phyloP scores from a whole-genome alignment of 2,113 vertebrate genomes.

The Epinephelus moara region DNA sequence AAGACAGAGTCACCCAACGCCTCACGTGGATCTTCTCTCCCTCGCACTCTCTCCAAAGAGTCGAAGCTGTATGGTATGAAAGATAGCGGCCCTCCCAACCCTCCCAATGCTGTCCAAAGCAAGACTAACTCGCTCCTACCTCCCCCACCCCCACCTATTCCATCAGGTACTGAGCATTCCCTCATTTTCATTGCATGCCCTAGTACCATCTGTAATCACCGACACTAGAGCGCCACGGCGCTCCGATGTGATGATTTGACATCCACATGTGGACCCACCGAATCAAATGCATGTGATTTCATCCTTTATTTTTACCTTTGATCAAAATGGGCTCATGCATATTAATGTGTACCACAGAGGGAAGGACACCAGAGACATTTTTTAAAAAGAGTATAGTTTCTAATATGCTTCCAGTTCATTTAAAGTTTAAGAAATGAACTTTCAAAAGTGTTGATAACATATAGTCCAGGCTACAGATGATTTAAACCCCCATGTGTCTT shows the following conservation, averaged over 20 bases:
- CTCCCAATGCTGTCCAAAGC: slow-evolving; percentile 89
- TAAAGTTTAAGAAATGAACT: slow-evolving; percentile 4
- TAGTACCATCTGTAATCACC: slow-evolving; percentile 36
- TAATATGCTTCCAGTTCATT: slow-evolving; percentile 2
- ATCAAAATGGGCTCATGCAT: slow-evolving; percentile 50
- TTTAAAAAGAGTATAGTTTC: background rate
- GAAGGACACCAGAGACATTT: slow-evolving; percentile 2
- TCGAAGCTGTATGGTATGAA: slow-evolving; percentile 99
- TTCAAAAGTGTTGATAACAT: background rate
- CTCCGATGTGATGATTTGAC: slow-evolving; percentile 27
- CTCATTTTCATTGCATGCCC: slow-evolving; percentile 74
- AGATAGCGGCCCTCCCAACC: slow-evolving; percentile 87
- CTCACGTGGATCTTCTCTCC: slow-evolving; percentile 96
- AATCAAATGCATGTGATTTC: slow-evolving; percentile 53
- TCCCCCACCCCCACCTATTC: slow-evolving; percentile 95
- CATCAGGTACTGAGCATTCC: slow-evolving; percentile 91
- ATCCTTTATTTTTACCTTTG: slow-evolving; percentile 26
- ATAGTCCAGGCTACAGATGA: background rate
- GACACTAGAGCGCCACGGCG: slow-evolving; percentile 27
- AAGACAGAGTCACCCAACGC: slow-evolving; percentile 96
- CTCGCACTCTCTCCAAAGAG: slow-evolving; percentile 98
- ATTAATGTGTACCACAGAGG: slow-evolving; percentile 28
- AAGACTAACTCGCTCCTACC: slow-evolving; percentile 96
- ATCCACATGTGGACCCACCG: background rate
- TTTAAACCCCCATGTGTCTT: slow-evolving; percentile 50